These are phyloP conservation scores for Scomberomorus guttatus DNA, from an alignment of 2,797 vertebrate genomes.

Conservation along the genomic window DNA sequence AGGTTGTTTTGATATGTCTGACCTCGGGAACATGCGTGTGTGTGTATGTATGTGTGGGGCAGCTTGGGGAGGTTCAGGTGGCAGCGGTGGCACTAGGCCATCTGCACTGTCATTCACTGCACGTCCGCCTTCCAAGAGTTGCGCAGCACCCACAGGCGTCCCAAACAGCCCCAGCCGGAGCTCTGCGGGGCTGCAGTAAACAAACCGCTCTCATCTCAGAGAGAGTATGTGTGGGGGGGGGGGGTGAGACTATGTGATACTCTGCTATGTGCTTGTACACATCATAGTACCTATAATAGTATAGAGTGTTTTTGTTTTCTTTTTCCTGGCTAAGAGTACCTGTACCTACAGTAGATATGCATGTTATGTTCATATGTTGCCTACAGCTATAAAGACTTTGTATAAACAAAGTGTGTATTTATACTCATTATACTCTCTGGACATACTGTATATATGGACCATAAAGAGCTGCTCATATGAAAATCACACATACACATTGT, in stretches of 20 bases:
- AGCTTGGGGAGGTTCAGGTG: slow-evolving; percentile 74
- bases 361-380: not conserved
- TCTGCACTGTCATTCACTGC: slow-evolving; percentile 79
- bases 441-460: not conserved
- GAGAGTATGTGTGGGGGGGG: not conserved
- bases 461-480: not conserved
- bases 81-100: slow-evolving; percentile 68
- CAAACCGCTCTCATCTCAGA: slow-evolving; percentile 72
- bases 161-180: slow-evolving; percentile 78
- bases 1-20: slow-evolving; percentile 74
- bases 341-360: slow-evolving; percentile 11
- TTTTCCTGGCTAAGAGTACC: not conserved
- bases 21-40: slow-evolving; percentile 59
- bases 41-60: slow-evolving; percentile 8
- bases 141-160: slow-evolving; percentile 73
- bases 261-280: slow-evolving; percentile 45
- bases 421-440: not conserved
- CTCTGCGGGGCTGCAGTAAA: slow-evolving; percentile 77
- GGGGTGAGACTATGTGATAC: slow-evolving; percentile 22
- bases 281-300: slow-evolving; percentile 32
- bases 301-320: slow-evolving; percentile 29
- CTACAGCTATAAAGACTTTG: not conserved
- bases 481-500: not conserved
- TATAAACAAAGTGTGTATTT: not conserved
- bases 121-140: slow-evolving; percentile 71